A percentile compares a stretch with the other conserved stretches of the same genome.
These are phyloP conservation scores for Myotis findleyi DNA, from an alignment of 2,797 vertebrate genomes.

Conservation along the genomic window DNA sequence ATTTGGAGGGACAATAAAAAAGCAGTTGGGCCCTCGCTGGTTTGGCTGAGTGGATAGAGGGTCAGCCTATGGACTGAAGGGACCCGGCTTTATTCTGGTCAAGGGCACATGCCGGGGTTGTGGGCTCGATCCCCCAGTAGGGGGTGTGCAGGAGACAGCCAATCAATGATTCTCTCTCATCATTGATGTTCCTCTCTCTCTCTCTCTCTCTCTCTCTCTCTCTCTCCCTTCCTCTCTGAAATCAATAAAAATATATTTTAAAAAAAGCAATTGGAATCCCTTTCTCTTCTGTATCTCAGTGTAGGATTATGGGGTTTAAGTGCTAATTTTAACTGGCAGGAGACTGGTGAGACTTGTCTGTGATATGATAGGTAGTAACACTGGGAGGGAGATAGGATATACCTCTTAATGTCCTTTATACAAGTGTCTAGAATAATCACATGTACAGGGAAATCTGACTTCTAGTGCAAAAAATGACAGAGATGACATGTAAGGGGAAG, in stretches of 20 bases:
- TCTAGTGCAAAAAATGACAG: background rate
- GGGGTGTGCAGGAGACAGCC: no score
- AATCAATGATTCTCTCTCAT: no score
- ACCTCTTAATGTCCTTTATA: background rate
- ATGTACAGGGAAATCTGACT: background rate
- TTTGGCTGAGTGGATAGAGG: no score
- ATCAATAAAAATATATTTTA: no score
- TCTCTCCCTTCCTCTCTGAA: no score
- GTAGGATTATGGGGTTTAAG: background rate
- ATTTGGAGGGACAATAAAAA: background rate
- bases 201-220: no score
- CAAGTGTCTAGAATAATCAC: background rate
- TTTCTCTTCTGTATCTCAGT: background rate
- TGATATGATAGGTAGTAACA: background rate
- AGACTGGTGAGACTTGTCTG: background rate
- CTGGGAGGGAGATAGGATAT: background rate
- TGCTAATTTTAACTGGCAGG: background rate
- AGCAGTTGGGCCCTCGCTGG: background rate
- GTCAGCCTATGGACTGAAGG: no score
- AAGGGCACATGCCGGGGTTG: no score
- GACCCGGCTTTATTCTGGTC: no score
- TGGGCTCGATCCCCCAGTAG: no score
- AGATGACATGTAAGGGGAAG: background rate
- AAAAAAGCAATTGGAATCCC: background rate
- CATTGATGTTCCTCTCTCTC: no score